Conservation (phyloP, 2,113 vertebrate species). For the Isurus oxyrinchus region DNA sequence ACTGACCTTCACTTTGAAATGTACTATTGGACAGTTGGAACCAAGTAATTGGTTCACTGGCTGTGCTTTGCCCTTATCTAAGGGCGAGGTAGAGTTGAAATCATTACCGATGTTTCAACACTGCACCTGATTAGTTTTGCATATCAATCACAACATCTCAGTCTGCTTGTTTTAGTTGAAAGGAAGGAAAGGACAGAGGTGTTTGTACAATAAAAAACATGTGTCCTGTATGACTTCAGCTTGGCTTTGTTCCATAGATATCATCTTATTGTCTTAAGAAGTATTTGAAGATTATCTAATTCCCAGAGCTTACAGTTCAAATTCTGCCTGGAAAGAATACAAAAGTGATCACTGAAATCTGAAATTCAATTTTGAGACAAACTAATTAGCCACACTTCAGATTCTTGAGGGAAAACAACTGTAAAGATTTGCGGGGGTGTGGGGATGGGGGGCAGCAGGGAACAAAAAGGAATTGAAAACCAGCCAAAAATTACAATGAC, state of each 20-base stretch:
- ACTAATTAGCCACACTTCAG: not conserved
- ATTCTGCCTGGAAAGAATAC: not conserved
- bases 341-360: not conserved
- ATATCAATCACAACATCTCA: not conserved
- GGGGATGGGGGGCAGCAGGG: not conserved
- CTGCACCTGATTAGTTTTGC: not conserved
- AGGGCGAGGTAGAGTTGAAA: not conserved
- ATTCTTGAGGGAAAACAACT: not conserved
- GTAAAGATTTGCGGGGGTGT: too few species aligned
- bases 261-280: not conserved
- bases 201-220: not conserved
- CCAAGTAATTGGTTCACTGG: not conserved
- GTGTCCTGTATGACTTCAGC: not conserved
- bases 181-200: not conserved
- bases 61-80: not conserved
- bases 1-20: not conserved
- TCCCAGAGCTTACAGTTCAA: not conserved
- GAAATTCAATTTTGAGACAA: too few species aligned
- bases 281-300: not conserved
- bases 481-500: not conserved
- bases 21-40: not conserved
- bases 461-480: not conserved
- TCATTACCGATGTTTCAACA: not conserved
- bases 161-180: not conserved
- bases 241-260: not conserved